phyloP scores from a whole-genome alignment of 2,797 vertebrate genomes.

The Phoxinus dragarum region DNA sequence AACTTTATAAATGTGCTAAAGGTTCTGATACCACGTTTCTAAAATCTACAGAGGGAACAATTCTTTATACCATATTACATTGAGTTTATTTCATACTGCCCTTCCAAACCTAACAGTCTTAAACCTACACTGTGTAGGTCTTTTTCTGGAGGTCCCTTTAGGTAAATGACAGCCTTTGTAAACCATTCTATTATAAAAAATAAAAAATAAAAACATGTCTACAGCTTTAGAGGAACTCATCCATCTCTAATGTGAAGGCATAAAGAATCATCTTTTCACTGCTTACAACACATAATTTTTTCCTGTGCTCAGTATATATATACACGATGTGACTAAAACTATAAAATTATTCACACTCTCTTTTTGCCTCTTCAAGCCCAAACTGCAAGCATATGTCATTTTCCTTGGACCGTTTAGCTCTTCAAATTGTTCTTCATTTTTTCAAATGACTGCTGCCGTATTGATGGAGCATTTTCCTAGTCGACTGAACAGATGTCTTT shows the following conservation, averaged over 20 bases:
- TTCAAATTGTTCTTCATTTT: constrained; percentile 29
- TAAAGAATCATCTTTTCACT: constrained; percentile 11
- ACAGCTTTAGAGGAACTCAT: constrained; percentile 22
- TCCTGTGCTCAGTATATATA: neutral
- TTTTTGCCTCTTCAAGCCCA: constrained; percentile 4
- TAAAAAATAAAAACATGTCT: neutral
- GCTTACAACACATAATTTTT: neutral
- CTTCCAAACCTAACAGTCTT: neutral
- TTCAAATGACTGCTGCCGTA: constrained; percentile 48
- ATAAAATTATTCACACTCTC: neutral
- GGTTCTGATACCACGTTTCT: neutral
- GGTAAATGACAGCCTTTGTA: constrained; percentile 12
- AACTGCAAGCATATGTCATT: constrained; percentile 22
- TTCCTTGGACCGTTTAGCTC: constrained; percentile 30
- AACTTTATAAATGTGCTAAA: neutral
- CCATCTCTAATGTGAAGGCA: neutral
- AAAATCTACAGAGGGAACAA: neutral
- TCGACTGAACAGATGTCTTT: constrained; percentile 62
- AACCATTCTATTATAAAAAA: neutral
- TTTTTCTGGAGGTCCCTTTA: neutral
- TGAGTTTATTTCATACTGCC: constrained; percentile 17
- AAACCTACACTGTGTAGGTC: neutral
- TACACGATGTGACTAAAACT: neutral
- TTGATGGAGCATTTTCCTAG: constrained; percentile 54
- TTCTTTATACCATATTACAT: neutral